Percentiles rank a stretch among this genome's conserved stretches.
Conservation (phyloP, 1,140 invertebrate genomes). For the Dendroctonus valens region DNA sequence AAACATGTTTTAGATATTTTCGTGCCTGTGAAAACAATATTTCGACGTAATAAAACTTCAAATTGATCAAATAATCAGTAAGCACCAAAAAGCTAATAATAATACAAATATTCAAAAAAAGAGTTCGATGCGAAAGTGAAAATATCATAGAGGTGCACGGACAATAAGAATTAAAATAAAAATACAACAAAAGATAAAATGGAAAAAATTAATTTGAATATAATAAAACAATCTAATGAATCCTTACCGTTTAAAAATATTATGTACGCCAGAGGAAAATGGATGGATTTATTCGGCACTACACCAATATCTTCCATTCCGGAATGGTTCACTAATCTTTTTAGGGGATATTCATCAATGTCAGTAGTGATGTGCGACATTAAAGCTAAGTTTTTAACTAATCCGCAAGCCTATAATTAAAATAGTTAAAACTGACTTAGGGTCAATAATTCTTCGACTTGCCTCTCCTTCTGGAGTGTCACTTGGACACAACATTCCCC, state of each 20-base stretch:
- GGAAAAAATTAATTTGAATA: no score
- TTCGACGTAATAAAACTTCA: no score
- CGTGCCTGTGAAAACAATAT: no score
- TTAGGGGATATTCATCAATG: slow-evolving; percentile 80
- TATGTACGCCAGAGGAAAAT: slow-evolving; percentile 73
- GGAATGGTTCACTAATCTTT: slow-evolving; percentile 79
- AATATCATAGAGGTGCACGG: no score
- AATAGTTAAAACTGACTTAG: not conserved
- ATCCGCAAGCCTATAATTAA: slow-evolving; percentile 76
- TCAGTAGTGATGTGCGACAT: slow-evolving; percentile 99
- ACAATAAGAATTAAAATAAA: no score
- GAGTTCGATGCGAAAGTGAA: no score
- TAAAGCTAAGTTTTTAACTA: slow-evolving; percentile 97
- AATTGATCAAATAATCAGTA: no score
- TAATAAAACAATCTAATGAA: no score
- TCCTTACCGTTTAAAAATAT: slow-evolving; percentile 91
- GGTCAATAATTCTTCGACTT: slow-evolving; percentile 35
- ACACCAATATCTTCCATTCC: slow-evolving; percentile 88
- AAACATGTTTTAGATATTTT: slow-evolving; percentile 1
- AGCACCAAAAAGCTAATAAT: no score
- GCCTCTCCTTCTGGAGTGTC: slow-evolving; percentile 99
- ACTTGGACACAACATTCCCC: slow-evolving; percentile 98
- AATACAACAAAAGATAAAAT: no score
- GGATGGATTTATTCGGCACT: slow-evolving; percentile 84
- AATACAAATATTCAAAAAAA: no score